phyloP scores from a whole-genome alignment of 1,140 invertebrate species.

The Cotesia typhae region DNA sequence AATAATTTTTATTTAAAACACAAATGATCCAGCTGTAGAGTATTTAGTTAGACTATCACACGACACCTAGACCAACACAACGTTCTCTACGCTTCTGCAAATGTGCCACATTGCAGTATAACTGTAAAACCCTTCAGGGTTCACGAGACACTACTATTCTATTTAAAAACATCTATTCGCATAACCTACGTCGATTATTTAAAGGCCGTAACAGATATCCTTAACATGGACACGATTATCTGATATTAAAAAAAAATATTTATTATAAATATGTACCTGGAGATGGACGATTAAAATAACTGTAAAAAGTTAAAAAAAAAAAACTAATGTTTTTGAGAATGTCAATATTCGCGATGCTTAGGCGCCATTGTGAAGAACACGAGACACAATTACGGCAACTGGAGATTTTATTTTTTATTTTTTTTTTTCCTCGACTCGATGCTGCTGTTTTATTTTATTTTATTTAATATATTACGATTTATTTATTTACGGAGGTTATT shows the following conservation, averaged over 20 bases:
- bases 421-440: not conserved
- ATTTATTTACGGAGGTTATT: too few species aligned
- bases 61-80: conserved; percentile 55
- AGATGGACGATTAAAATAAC: conserved; percentile 46
- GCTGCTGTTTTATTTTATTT: not conserved
- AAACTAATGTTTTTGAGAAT: conserved; percentile 57
- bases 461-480: too few species aligned
- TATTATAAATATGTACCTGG: conserved; percentile 54
- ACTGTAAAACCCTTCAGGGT: conserved; percentile 68
- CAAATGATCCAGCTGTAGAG: conserved; percentile 31
- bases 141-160: conserved; percentile 62
- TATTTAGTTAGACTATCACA: conserved; percentile 39
- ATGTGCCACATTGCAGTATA: conserved; percentile 68
- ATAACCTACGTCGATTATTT: conserved; percentile 54
- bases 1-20: conserved; percentile 4
- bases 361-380: conserved; percentile 55
- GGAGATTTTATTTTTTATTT: conserved; percentile 14
- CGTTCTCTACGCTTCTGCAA: conserved; percentile 64
- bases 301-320: conserved; percentile 42
- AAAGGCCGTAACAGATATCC: conserved; percentile 30
- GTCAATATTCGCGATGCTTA: conserved; percentile 60
- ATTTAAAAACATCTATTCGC: conserved; percentile 64
- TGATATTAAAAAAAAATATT: conserved; percentile 46
- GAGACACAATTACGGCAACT: conserved; percentile 14
- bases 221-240: conserved; percentile 31